Percentiles rank a stretch among this genome's conserved stretches.
Conservation (phyloP, 1,140 invertebrate species). For the Aplysia californica region DNA sequence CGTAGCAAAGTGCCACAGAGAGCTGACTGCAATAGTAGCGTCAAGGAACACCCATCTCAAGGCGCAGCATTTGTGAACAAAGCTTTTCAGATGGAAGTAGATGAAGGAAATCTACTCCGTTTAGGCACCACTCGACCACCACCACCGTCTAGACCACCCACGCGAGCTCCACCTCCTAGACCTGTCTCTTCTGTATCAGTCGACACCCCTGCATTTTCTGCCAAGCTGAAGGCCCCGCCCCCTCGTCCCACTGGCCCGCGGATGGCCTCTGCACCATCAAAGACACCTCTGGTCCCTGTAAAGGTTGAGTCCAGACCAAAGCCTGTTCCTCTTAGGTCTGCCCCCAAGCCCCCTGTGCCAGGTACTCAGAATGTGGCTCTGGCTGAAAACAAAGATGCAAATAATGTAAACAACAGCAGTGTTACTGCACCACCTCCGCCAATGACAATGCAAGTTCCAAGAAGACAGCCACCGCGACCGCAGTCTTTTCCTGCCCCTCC, state of each 20-base stretch:
- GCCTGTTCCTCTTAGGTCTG: conserved; percentile 40
- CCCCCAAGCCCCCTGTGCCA: conserved; percentile 23
- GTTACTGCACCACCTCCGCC: background rate
- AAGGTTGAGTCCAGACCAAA: conserved; percentile 1
- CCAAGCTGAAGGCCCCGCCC: conserved; percentile 42
- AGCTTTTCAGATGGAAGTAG: conserved; percentile 19
- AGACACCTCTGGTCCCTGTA: conserved; percentile 18
- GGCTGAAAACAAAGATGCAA: background rate
- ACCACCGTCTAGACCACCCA: conserved; percentile 12
- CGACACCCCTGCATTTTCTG: too few relatives aligned
- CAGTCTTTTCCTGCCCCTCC: conserved; percentile 12
- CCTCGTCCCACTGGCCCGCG: conserved; percentile 49
- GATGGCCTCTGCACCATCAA: conserved; percentile 35
- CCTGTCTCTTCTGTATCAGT: conserved; percentile 1
- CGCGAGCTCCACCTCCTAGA: conserved; percentile 42
- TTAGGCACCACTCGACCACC: background rate
- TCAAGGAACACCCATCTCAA: too few relatives aligned
- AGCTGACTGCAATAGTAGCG: too few relatives aligned
- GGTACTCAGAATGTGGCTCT: background rate
- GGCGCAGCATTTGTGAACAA: conserved; percentile 32
- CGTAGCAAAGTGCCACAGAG: too few relatives aligned
- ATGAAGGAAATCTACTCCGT: conserved; percentile 21
- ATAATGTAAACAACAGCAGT: background rate
- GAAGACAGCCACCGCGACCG: background rate
- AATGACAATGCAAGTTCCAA: background rate